Base-by-base conservation (phyloP, 2,888 invertebrate species). In the Perizoma affinitatum region DNA sequence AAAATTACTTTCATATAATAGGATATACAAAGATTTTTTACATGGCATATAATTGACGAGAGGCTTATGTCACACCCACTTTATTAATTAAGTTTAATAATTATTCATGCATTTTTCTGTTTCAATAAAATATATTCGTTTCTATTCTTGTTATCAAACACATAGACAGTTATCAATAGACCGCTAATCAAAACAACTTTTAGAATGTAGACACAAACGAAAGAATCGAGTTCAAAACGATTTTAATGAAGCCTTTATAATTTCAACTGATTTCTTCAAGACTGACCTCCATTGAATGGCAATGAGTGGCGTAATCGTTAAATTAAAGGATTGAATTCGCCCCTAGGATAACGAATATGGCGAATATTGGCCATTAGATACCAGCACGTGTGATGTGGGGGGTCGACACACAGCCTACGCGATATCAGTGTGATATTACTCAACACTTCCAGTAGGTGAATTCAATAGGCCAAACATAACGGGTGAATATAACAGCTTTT, bases 341-440 rank as follows among this genome's bases (percentile, higher is more conserved):
- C 66, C 79, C 77, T 59, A 71, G 74, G 77, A 84, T 82, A 84
- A 86, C 76, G 80, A 82, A 80, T 83, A 88, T 82, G 87, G 88
- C 75, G 81, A 83, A 81, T 83, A 88, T 83, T 76, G 83, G 76
- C 88, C 85, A 87, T 90, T 89, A 87, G 69, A 83, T 85, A 84
- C 73, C 22, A 11, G 73, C 68, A 72, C 77, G 83, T 51, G 50
- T 63, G 56, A 56, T 54, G 61, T 83, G 90, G 88, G 90, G 83
- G 91, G 90, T 89, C 90, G 80, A 72, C 78, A 76, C 75, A 80
- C 73, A 71, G 73, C 69, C 69, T 69, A 69, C 70, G 67, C 68
- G 69, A 69, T 63, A 8, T 33, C 41, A n/a, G n/a, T 4, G 3
- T 7, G n/a, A 11, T n/a, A 34, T 34, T 0, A 46, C 2, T 46